Conservation (phyloP, 37 sponge, comb jelly and placozoan genomes). For the Tethya wilhelma region DNA sequence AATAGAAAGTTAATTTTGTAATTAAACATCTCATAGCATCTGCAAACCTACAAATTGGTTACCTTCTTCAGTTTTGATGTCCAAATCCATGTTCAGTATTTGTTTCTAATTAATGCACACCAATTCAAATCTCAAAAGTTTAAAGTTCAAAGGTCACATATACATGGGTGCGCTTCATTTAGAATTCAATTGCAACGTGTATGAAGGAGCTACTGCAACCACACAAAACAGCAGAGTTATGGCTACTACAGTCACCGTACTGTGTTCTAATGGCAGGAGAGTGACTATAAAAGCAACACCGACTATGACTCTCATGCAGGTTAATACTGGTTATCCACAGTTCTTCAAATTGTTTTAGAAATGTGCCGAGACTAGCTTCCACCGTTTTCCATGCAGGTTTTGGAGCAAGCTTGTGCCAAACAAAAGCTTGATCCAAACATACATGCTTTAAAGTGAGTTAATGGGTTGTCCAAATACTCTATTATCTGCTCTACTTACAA, state of each 20-base stretch:
- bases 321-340: neutral
- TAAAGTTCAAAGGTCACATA: too few relatives aligned
- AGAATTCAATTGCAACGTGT: too few relatives aligned
- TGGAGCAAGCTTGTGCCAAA: slow-evolving; percentile 62
- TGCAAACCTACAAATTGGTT: slow-evolving; percentile 31
- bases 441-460: slow-evolving; percentile 59
- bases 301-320: slow-evolving; percentile 51
- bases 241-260: slow-evolving; percentile 34
- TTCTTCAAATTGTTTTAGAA: neutral
- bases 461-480: neutral
- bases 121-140: too few relatives aligned
- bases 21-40: slow-evolving; percentile 24
- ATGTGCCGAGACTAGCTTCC: too few relatives aligned
- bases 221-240: neutral
- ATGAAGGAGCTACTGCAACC: neutral
- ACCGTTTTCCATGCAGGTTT: too few relatives aligned
- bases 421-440: slow-evolving; percentile 37
- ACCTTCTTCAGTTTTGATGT: slow-evolving; percentile 22
- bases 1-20: too few relatives aligned
- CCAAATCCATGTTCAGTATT: slow-evolving; percentile 7
- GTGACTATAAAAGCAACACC: slow-evolving; percentile 45
- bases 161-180: neutral
- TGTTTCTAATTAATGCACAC: neutral
- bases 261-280: slow-evolving; percentile 64
- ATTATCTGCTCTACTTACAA: neutral